These are phyloP conservation scores for Narcine bancroftii DNA, from an alignment of 2,113 vertebrate genomes.

Conservation along the genomic window DNA sequence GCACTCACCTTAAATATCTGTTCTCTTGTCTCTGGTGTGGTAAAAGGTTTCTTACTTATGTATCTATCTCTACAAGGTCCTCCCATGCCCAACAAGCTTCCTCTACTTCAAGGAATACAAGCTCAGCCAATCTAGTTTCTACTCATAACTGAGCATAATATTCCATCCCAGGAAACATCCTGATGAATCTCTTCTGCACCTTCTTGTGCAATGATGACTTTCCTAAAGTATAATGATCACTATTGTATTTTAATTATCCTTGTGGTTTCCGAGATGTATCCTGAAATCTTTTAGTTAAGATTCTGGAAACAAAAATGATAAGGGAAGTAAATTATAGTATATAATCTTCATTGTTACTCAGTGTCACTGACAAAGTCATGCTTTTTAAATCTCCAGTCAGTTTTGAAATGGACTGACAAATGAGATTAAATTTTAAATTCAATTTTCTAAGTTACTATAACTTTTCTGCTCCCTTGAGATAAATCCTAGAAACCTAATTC, in stretches of 20 bases:
- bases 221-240: too few relatives aligned
- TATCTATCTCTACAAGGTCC: too few relatives aligned
- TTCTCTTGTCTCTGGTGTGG: too few relatives aligned
- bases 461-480: conserved; percentile 18
- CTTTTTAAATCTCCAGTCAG: conserved; percentile 32
- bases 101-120: too few relatives aligned
- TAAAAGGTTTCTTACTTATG: too few relatives aligned
- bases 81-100: too few relatives aligned
- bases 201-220: too few relatives aligned
- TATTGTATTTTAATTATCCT: background rate
- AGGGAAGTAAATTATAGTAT: background rate
- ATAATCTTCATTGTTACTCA: background rate
- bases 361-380: background rate
- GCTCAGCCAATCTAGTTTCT: too few relatives aligned
- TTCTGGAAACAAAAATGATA: background rate
- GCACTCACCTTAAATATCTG: too few relatives aligned
- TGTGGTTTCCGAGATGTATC: background rate
- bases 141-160: too few relatives aligned
- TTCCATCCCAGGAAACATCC: too few relatives aligned
- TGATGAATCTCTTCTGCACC: too few relatives aligned
- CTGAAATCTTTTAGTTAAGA: background rate
- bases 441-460: conserved; percentile 34
- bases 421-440: conserved; percentile 31
- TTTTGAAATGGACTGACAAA: conserved; percentile 15
- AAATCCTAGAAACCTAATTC: conserved; percentile 36